These are phyloP conservation scores for Lucilia cuprina DNA, from an alignment of 1,140 invertebrate genomes.

Conservation along the genomic window DNA sequence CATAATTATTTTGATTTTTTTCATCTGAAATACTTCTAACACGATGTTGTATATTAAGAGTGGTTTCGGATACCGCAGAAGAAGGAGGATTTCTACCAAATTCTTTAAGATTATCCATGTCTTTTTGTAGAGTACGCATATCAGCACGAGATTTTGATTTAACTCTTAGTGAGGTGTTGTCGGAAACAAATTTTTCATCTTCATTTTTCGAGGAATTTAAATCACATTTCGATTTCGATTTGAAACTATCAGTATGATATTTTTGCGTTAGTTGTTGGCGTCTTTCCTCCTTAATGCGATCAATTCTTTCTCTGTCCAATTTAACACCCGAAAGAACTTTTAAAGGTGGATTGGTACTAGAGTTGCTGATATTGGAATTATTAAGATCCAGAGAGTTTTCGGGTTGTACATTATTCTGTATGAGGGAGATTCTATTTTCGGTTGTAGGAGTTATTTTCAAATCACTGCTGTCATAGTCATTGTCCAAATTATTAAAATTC, in stretches of 20 bases:
- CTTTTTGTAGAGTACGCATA: slow-evolving; percentile 55
- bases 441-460: slow-evolving; percentile 66
- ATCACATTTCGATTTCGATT: slow-evolving; percentile 60
- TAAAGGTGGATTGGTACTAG: background rate
- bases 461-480: slow-evolving; percentile 40
- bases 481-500: slow-evolving; percentile 38
- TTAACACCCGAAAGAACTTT: slow-evolving; percentile 63
- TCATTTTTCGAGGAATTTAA: slow-evolving; percentile 47
- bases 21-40: slow-evolving; percentile 60
- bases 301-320: slow-evolving; percentile 78
- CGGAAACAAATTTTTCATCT: slow-evolving; percentile 51
- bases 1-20: slow-evolving; percentile 63
- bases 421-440: slow-evolving; percentile 68
- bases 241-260: slow-evolving; percentile 83
- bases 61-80: slow-evolving; percentile 50
- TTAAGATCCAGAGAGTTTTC: slow-evolving; percentile 39
- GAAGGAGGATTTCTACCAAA: slow-evolving; percentile 43
- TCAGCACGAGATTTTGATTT: slow-evolving; percentile 62
- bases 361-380: slow-evolving; percentile 19
- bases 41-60: slow-evolving; percentile 46
- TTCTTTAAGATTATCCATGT: slow-evolving; percentile 59
- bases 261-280: slow-evolving; percentile 85
- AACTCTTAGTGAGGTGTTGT: slow-evolving; percentile 51
- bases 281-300: slow-evolving; percentile 91
- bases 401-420: slow-evolving; percentile 64